These are phyloP conservation scores for Sciurus carolinensis DNA, from an alignment of 2,797 vertebrate species.

Conservation along the genomic window DNA sequence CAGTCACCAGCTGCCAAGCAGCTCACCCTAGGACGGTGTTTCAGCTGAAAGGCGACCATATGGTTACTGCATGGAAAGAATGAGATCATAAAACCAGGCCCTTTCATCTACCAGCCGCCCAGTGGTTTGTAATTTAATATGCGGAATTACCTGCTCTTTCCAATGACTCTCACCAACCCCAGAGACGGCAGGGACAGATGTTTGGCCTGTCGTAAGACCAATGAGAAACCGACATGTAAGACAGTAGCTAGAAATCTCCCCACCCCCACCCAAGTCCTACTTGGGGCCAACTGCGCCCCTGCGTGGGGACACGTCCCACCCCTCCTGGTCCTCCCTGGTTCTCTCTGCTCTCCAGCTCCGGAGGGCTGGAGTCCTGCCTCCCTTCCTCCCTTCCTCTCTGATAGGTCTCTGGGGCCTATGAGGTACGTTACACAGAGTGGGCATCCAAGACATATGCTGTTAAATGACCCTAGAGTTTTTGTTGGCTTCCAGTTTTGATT, in stretches of 20 bases:
- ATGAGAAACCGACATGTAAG: not conserved
- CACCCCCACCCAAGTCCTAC: not conserved
- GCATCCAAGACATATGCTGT: not conserved
- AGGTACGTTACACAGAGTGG: not conserved
- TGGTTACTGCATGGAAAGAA: constrained; percentile 58
- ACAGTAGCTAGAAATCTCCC: not conserved
- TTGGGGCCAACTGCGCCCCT: not conserved
- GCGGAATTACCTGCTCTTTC: constrained; percentile 53
- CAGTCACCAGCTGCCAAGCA: not conserved
- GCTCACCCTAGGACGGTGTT: not conserved
- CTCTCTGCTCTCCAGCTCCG: too few relatives aligned
- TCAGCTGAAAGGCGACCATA: constrained; percentile 27
- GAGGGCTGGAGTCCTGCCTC: not conserved
- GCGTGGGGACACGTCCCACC: fast-evolving
- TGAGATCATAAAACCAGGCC: constrained; percentile 29
- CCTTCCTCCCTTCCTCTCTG: not conserved
- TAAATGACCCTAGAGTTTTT: not conserved
- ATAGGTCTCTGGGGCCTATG: not conserved
- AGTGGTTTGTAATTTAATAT: constrained; percentile 47
- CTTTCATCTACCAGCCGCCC: not conserved
- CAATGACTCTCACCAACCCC: not conserved
- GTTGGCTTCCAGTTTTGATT: not conserved
- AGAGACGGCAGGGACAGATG: constrained; percentile 18
- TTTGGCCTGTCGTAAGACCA: not conserved
- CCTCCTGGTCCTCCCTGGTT: not conserved